Base-by-base conservation (phyloP, 2,113 vertebrate genomes). In the Brachyistius frenatus region DNA sequence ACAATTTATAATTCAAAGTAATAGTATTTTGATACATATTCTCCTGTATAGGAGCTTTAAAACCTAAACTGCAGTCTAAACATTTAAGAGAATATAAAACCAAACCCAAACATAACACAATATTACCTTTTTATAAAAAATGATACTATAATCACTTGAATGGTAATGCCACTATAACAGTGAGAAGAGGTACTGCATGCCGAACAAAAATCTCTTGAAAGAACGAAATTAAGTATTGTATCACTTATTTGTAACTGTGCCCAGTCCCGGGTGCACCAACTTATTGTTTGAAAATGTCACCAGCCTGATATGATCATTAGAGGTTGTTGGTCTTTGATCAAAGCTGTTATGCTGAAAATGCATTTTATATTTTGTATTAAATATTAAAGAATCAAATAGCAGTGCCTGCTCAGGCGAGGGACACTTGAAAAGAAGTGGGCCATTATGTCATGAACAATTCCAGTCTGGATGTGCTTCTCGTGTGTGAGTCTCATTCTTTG, bases 401-500 rank as follows among this genome's bases (percentile, higher is more conserved):
- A 46, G 9, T 39, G 9, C 36, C 41, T 41, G 23, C 23, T 36
- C 31, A 9, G 35, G 11, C 54, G 62, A 36, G 44, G 70, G 87
- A 79, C 56, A 64, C 14, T 0, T 56, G 30, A 80, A 62, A 52
- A 78, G 5, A 54, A 56, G 23, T 41, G 55, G 9, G 36, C 30
- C 16, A 63, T 54, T 64, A 41, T 49, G 9, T 69, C 46, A 14
- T 11, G 7, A 77, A 53, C 36, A 14, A 36, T 63, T 55, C 55
- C 66, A 55, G 56, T 72, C 5, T 55, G 50, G 14, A 76, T 62
- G 5, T 11, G 64, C 35, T 52, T 66, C 58, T 36, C 47, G 30
- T 31, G 32, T 32, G 5, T 49, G 33, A 57, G 73, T 61, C 16
- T 94, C 86, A 95, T 85, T 95, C 89, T 64, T 83, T 81, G 23